Evolutionary conservation across 1,140 invertebrate genomes (phyloP).

Genomic region (Caerostris darwini): DNA sequence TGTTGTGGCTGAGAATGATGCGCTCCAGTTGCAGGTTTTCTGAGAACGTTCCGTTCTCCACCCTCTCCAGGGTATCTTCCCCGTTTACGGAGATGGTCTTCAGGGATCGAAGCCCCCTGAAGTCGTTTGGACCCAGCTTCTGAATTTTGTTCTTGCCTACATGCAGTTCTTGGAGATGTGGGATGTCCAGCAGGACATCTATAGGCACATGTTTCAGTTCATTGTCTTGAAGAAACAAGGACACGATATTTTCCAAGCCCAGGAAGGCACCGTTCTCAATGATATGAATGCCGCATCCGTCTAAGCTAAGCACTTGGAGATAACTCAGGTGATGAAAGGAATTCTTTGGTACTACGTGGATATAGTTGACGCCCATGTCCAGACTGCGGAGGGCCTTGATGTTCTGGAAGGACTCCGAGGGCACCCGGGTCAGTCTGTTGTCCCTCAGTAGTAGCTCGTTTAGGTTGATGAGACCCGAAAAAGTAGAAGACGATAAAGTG

Average conservation of each 20-base stretch:
- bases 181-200: constrained; percentile 86
- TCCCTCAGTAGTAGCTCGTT: constrained; percentile 91
- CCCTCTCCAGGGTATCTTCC: constrained; percentile 80
- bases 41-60: constrained; percentile 81
- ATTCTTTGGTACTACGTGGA: constrained; percentile 85
- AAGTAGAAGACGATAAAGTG: constrained; percentile 89
- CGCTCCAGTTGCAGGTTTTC: constrained; percentile 85
- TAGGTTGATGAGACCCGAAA: constrained; percentile 88
- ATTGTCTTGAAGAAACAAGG: constrained; percentile 90
- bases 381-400: constrained; percentile 85
- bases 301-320: constrained; percentile 89
- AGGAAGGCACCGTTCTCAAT: constrained; percentile 89
- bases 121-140: constrained; percentile 71
- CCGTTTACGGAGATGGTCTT: constrained; percentile 80
- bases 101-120: constrained; percentile 77
- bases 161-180: constrained; percentile 79
- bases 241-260: constrained; percentile 88
- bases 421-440: constrained; percentile 87
- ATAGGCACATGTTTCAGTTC: constrained; percentile 89
- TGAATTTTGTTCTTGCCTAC: constrained; percentile 78
- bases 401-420: constrained; percentile 86
- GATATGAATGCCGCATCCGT: constrained; percentile 89
- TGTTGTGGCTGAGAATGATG: constrained; percentile 85
- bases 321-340: constrained; percentile 85
- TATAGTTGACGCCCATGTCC: constrained; percentile 91